Base-by-base conservation (phyloP, 1,140 invertebrate genomes). In the Microplitis demolitor region DNA sequence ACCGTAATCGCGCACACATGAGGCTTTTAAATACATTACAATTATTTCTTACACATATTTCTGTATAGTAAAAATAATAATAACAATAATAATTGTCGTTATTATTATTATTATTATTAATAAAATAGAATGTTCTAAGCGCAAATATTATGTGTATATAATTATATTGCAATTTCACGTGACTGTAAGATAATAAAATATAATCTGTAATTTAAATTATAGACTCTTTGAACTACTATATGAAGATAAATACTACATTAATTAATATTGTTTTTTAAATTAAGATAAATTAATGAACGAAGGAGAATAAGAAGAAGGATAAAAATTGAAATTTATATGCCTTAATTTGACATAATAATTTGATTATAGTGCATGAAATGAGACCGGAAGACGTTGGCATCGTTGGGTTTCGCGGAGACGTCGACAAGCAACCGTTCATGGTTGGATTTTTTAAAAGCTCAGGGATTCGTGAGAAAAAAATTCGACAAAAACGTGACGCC, bases 371-470 rank as follows among this genome's bases (percentile, higher is more conserved):
- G 64, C 91, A 93, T 61, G 94, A 96, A 83, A 87, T 96, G 8
- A 91, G 92, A 77, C 91, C 95, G 3, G 92, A 94, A 79, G 93
- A 96, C 75, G 91, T 96, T 71, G 96, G 96, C 4, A 85, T 97
- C 16, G 90, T 96, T 11, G 93, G 92, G 64, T 89, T 90, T 3
- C 91, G 91, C 75, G 93, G 92, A 0, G 89, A 92, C 54, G 92
- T 93, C 77, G 94, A 95, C 73, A 93, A 92, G 76, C 94, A 97
- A 81, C 95, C 96, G 0, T 96, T 97, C 85, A 91, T 96, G 90
- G 94, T 96, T 4, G 94, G 92, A 2, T 97, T 95, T 82, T 92
- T 97, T 76, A 93, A 94, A 81, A 91, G 89, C 51, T 87, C 87
- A 4, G 89, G 88, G 13, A 83, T 79, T 81, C 76, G 90, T 79